Percentiles rank a stretch among this genome's conserved stretches.
Evolutionary conservation across 2,797 vertebrate species (phyloP).

Genomic region (Cossypha polioptera): DNA sequence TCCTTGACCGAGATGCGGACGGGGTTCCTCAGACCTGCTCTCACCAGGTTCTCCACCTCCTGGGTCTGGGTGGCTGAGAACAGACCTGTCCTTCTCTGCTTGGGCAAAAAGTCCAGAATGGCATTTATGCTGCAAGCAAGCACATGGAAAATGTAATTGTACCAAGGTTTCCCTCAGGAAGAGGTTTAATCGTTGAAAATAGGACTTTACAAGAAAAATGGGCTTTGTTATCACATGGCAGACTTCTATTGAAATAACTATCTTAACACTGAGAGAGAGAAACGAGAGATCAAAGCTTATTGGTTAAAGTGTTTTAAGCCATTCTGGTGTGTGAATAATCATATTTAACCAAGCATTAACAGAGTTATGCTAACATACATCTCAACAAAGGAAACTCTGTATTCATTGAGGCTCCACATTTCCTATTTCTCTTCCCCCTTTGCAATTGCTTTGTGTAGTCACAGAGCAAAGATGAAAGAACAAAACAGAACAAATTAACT

Average conservation of each 20-base stretch:
- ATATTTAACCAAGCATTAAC: background rate
- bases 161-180: background rate
- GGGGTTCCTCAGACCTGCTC: slow-evolving; percentile 94
- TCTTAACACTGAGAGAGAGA: background rate
- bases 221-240: background rate
- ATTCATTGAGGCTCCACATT: background rate
- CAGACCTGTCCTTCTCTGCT: slow-evolving; percentile 93
- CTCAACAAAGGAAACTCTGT: background rate
- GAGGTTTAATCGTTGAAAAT: background rate
- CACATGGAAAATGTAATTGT: background rate
- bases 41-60: slow-evolving; percentile 94
- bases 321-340: background rate
- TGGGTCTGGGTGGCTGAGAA: slow-evolving; percentile 98
- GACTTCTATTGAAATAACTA: background rate
- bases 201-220: background rate
- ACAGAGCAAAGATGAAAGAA: background rate
- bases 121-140: slow-evolving; percentile 83
- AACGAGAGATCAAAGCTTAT: background rate
- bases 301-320: background rate
- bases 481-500: background rate
- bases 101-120: slow-evolving; percentile 89
- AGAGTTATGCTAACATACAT: background rate
- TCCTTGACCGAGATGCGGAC: slow-evolving; percentile 94
- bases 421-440: background rate
- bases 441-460: background rate